phyloP scores from a whole-genome alignment of 1,140 invertebrate genomes.

The Cherax quadricarinatus region DNA sequence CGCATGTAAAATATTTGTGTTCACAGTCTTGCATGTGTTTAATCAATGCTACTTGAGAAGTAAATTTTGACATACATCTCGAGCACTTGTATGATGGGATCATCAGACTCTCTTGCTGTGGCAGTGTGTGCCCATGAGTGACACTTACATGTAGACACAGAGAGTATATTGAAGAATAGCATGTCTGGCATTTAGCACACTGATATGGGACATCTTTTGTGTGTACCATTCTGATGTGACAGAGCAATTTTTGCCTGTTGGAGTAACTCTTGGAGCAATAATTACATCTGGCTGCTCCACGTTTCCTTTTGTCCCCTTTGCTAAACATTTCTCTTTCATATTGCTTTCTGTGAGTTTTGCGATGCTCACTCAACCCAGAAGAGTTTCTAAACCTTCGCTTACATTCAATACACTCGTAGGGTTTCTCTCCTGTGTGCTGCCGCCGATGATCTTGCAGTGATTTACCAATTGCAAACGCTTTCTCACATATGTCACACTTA shows the following conservation, averaged over 20 bases:
- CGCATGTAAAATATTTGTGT: not conserved
- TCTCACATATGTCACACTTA: slow-evolving; percentile 40
- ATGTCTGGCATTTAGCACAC: not conserved
- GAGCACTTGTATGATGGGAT: slow-evolving; percentile 1
- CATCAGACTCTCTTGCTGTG: not conserved
- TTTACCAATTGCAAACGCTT: not conserved
- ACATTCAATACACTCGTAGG: not conserved
- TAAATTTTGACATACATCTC: not conserved
- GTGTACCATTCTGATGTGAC: not conserved
- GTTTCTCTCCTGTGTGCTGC: not conserved
- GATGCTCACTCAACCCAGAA: not conserved
- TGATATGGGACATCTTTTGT: not conserved
- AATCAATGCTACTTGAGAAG: not conserved
- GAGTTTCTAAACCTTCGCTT: not conserved
- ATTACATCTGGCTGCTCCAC: not conserved
- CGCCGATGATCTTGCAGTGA: slow-evolving; percentile 1
- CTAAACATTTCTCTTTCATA: not conserved
- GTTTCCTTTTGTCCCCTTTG: not conserved
- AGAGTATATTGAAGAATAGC: not conserved
- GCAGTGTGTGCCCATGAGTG: not conserved
- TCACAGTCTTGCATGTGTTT: not conserved
- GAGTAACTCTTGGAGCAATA: not conserved
- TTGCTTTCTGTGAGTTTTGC: not conserved
- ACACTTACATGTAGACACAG: not conserved
- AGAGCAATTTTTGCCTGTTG: not conserved